Evolutionary conservation across 2,113 vertebrate species (phyloP).

Genomic region (Trachemys scripta): DNA sequence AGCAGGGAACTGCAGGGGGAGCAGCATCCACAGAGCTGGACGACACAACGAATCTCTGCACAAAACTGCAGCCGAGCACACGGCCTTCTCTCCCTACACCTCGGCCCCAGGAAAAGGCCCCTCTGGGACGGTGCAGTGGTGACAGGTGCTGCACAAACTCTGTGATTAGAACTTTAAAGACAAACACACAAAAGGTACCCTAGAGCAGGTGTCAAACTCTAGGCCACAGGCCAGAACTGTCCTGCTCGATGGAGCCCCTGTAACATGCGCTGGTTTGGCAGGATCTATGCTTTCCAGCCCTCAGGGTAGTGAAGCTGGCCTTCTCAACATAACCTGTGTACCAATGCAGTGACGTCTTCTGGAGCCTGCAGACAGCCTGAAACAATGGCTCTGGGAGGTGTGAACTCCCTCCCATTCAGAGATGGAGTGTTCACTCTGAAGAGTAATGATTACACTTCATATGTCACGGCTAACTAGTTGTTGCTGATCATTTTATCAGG

Average conservation of each 20-base stretch:
- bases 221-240: background rate
- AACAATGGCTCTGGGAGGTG: background rate
- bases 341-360: too few relatives aligned
- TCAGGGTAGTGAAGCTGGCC: background rate
- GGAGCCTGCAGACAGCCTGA: background rate
- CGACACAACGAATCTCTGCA: too few relatives aligned
- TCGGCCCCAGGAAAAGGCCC: background rate
- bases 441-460: background rate
- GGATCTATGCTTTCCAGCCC: background rate
- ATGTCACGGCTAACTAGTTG: background rate
- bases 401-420: background rate
- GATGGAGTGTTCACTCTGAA: background rate
- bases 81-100: background rate
- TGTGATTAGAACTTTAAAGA: background rate
- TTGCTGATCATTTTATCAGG: background rate
- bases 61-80: background rate
- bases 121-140: background rate
- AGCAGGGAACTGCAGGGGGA: too few relatives aligned
- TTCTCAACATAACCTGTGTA: background rate
- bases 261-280: too few relatives aligned
- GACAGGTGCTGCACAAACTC: background rate
- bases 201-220: background rate
- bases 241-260: background rate
- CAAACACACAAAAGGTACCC: background rate
- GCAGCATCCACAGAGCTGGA: background rate